Percentiles rank a stretch among this genome's conserved stretches.
Evolutionary conservation across 2,888 invertebrate genomes (phyloP).

Genomic region (Meiosimyza decipiens): DNA sequence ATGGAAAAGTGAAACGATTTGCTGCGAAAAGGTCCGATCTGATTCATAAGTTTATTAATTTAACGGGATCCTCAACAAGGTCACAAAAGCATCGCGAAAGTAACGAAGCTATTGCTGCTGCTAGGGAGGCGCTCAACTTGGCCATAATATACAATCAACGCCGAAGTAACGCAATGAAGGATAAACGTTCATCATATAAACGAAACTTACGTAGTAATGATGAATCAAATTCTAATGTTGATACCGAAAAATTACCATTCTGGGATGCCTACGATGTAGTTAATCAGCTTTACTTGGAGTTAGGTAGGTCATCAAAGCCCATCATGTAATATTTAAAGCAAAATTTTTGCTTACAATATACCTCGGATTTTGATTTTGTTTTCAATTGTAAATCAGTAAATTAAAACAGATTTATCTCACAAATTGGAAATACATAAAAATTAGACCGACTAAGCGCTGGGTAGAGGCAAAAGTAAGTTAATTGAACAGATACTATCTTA

Average conservation of each 20-base stretch:
- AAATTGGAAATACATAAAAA: no score
- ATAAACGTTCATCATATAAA: conserved; percentile 54
- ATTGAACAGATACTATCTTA: no score
- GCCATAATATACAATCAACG: conserved; percentile 61
- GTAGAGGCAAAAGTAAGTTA: no score
- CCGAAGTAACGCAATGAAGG: conserved; percentile 58
- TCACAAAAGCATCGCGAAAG: conserved; percentile 25
- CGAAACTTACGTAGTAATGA: conserved; percentile 56
- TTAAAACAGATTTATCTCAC: no score
- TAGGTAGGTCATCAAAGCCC: conserved; percentile 70
- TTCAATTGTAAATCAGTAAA: no score
- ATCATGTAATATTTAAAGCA: neutral
- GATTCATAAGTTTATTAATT: no score
- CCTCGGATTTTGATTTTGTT: no score
- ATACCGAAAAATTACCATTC: conserved; percentile 71
- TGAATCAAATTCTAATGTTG: conserved; percentile 42
- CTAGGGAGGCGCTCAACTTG: conserved; percentile 54
- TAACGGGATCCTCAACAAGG: conserved; percentile 6
- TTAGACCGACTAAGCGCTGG: no score
- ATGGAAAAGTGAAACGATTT: conserved; percentile 48
- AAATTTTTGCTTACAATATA: neutral
- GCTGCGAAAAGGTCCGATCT: conserved; percentile 24
- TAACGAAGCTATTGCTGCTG: conserved; percentile 39
- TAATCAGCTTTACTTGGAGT: conserved; percentile 88
- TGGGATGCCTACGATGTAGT: conserved; percentile 93